Conservation (phyloP, 1,140 invertebrate species). For the Lepidotrigona ventralis region DNA sequence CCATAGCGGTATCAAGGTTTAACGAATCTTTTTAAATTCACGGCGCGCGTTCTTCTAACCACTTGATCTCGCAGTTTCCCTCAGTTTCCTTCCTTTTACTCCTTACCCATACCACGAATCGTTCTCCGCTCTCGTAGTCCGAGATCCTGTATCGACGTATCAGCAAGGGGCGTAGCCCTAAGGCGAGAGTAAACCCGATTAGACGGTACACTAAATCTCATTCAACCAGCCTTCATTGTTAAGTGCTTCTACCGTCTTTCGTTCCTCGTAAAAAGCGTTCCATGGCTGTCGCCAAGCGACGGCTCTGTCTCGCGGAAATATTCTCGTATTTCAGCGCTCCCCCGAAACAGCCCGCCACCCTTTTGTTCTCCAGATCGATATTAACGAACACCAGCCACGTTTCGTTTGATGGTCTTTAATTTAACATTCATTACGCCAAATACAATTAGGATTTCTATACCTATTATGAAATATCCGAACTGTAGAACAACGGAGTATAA, state of each 20-base stretch:
- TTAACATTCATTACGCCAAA: neutral
- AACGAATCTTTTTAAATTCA: slow-evolving; percentile 60
- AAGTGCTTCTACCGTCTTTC: slow-evolving; percentile 50
- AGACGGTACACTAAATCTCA: slow-evolving; percentile 66
- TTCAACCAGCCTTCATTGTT: slow-evolving; percentile 63
- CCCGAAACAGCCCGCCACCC: neutral
- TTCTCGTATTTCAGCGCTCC: slow-evolving; percentile 2
- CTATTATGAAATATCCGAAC: no score
- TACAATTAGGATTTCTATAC: neutral
- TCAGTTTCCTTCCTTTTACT: slow-evolving; percentile 15
- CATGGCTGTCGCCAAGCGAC: slow-evolving; percentile 39
- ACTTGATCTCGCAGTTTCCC: slow-evolving; percentile 27
- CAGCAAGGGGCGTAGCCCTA: slow-evolving; percentile 51
- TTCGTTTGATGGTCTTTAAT: neutral
- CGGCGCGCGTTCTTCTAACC: slow-evolving; percentile 28
- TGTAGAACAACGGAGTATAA: neutral
- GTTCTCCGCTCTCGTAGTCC: neutral
- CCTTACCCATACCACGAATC: neutral
- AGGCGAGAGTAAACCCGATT: slow-evolving; percentile 65
- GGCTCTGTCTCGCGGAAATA: slow-evolving; percentile 8
- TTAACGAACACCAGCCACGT: neutral
- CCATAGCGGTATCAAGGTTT: slow-evolving; percentile 36
- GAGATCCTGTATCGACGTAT: slow-evolving; percentile 28
- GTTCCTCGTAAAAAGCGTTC: slow-evolving; percentile 44
- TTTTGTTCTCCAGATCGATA: neutral